A percentile compares a stretch with the other conserved stretches of the same genome.
Evolutionary conservation across 2,113 vertebrate genomes (phyloP).

Genomic region (Tautogolabrus adspersus): DNA sequence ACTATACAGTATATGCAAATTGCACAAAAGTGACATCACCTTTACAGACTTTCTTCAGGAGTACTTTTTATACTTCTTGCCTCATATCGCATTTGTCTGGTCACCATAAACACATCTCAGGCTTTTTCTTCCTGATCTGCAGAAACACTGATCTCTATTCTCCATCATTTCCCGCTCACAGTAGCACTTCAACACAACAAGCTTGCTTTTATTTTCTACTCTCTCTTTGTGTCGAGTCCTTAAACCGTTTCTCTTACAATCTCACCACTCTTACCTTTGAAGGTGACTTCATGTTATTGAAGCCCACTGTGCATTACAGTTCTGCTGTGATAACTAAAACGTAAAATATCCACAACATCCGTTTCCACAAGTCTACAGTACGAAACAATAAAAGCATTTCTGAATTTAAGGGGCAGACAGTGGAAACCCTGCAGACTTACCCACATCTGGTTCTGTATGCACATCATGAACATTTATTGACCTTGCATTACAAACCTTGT

Average conservation of each 20-base stretch:
- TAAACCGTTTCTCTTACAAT: background rate
- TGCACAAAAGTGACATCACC: slow-evolving; percentile 46
- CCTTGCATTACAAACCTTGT: too few species aligned
- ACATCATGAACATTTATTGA: too few species aligned
- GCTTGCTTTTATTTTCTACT: background rate
- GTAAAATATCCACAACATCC: too few species aligned
- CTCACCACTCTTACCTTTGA: slow-evolving; percentile 6
- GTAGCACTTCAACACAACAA: slow-evolving; percentile 10
- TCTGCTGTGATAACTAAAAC: background rate
- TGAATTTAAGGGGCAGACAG: too few species aligned
- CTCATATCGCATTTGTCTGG: slow-evolving; percentile 11
- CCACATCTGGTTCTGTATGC: too few species aligned
- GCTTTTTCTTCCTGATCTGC: background rate
- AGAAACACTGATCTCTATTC: slow-evolving; percentile 10
- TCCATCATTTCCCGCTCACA: background rate
- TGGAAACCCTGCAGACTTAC: too few species aligned
- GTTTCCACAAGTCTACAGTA: too few species aligned
- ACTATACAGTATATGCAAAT: slow-evolving; percentile 17
- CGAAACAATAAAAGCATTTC: too few species aligned
- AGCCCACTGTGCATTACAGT: background rate
- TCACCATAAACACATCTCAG: slow-evolving; percentile 7
- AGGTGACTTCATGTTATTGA: background rate
- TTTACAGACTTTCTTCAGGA: slow-evolving; percentile 28
- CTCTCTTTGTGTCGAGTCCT: background rate
- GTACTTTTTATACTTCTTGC: slow-evolving; percentile 3